Evolutionary conservation across 2,113 vertebrate genomes (phyloP).

Genomic region (Petroica traversi): DNA sequence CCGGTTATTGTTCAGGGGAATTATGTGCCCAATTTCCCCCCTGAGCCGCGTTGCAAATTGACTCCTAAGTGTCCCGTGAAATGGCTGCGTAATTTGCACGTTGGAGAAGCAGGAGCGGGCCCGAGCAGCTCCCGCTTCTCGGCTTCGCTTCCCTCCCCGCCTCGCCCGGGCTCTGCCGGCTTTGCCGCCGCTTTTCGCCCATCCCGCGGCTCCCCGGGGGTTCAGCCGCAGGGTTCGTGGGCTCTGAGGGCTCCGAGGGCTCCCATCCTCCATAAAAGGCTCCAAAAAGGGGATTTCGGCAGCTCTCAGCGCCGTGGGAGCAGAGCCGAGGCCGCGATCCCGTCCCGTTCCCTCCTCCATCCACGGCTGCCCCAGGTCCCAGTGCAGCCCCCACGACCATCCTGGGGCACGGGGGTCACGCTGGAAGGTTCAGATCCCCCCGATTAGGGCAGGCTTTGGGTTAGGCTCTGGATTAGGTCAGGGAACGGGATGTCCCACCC

Average conservation of each 20-base stretch:
- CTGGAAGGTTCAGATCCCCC: not conserved
- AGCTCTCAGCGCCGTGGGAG: fast-evolving
- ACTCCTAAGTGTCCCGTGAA: constrained; percentile 74
- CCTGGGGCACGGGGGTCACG: not conserved
- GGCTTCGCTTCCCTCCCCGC: not conserved
- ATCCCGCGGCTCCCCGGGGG: not conserved
- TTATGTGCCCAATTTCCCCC: constrained; percentile 69
- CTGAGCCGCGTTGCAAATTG: constrained; percentile 66
- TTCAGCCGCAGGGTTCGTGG: fast-evolving
- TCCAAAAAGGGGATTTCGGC: not conserved
- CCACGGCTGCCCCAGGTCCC: not conserved
- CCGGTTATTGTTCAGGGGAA: constrained; percentile 57
- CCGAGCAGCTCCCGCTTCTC: not conserved
- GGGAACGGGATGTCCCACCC: not conserved
- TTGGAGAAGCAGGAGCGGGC: not conserved
- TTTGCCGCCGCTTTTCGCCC: not conserved
- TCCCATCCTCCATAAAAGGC: not conserved
- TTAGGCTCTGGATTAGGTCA: constrained; percentile 42
- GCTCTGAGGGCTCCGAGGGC: not conserved
- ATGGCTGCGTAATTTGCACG: constrained; percentile 53
- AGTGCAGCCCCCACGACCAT: not conserved
- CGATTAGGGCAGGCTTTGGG: constrained; percentile 7
- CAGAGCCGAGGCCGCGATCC: fast-evolving
- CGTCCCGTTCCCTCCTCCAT: not conserved
- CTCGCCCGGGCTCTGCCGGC: not conserved